Evolutionary conservation across 2,113 vertebrate species (phyloP).

Genomic region (Oncorhynchus keta): DNA sequence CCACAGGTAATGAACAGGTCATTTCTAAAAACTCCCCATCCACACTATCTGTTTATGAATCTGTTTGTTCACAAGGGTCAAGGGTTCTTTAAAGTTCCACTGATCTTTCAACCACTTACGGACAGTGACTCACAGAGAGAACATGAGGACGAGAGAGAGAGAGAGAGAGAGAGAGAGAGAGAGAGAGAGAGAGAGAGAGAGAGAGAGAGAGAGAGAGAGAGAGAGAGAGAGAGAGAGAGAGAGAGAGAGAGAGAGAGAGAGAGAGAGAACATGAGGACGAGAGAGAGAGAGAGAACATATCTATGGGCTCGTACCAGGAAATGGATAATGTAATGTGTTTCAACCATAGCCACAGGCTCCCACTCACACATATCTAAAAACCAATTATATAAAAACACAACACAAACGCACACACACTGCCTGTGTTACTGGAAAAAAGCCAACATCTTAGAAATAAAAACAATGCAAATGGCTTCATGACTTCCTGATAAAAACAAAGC

Average conservation of each 20-base stretch:
- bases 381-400: constrained; percentile 34
- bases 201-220: background rate
- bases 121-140: background rate
- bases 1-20: too few species aligned
- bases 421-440: constrained; percentile 46
- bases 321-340: constrained; percentile 21
- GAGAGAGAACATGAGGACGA: background rate
- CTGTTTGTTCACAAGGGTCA: too few species aligned
- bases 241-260: background rate
- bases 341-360: constrained; percentile 32
- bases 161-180: background rate
- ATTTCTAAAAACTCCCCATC: too few species aligned
- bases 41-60: too few species aligned
- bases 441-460: constrained; percentile 66
- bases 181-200: background rate
- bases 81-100: too few species aligned
- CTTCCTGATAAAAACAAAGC: constrained; percentile 69
- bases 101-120: background rate
- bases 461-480: constrained; percentile 52
- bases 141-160: constrained; percentile 1
- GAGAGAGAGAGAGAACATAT: background rate
- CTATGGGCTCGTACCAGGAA: constrained; percentile 18
- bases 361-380: constrained; percentile 26
- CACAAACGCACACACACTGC: constrained; percentile 8
- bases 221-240: constrained; percentile 4